Evolutionary conservation across 35 echinoderm and acorn worm genomes (phyloP), one percentile per base, ranked within the genome.

Genomic region (Ophiothrix spiculata): DNA sequence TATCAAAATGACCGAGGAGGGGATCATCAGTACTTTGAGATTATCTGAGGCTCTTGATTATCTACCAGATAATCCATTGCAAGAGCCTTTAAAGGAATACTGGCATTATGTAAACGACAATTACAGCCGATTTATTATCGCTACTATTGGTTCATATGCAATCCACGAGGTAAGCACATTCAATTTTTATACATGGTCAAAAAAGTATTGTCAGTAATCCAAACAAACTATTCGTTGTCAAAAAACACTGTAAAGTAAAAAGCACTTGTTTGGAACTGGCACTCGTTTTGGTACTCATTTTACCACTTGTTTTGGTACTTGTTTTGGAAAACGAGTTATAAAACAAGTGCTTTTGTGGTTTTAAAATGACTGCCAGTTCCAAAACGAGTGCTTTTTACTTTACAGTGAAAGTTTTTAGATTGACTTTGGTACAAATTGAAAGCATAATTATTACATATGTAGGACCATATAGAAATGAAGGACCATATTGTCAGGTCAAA

Each of bases 101-200:
- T 91, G 89, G 89, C 80, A 29, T 16, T 74, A 85, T 78, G 86
- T 91, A 83, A 85, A 38, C 1, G 41, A 81, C 33, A 84, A 85
- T 34, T 91, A 91, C 83, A 80, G 42, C 36, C 40, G 75, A 29
- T 91, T 91, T 74, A 84, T 86, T 38, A 91, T 91, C 33, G 45
- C 89, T 21, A 81, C 78, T 8, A 45, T 79, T 36, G 76, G 85
- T 29, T 91, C 89, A 32, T 77, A 74, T 36, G 31, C 77, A 31
- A 36, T 91, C 38, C 89, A 91, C 38, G 79, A 80, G 34, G 89
- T 91, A 80, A 86, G 83, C 41, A 37, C 0, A 11, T 21, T 21
- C 38, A 19, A 21, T 35, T 37, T 2, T 39, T 25, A 29, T 2
- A 39, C 33, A 36, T 28, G 14, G 14, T 2, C 8, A 75, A 75